Base-by-base conservation (phyloP, 2,113 vertebrate genomes). In the Phalacrocorax pelagicus region DNA sequence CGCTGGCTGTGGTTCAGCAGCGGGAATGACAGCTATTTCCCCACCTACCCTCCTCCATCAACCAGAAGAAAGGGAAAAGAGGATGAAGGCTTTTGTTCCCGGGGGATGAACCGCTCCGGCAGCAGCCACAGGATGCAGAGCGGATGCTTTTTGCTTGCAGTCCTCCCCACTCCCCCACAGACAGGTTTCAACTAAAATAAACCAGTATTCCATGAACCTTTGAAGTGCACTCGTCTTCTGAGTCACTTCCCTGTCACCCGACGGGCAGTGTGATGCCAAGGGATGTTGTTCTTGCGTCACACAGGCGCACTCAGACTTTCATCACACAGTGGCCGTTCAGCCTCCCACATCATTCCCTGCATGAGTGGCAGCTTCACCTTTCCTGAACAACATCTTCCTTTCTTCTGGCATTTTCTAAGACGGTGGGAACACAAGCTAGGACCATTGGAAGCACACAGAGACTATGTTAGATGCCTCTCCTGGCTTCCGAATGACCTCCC, bases 121-220 rank as follows among this genome's bases (percentile, higher is more conserved):
- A 59, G 36, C 7, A 8, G 73, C 47, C 1, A 1, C 84, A 69
- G 89, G 81, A 87, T 91, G 42, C 1, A 0, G 65, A 58, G 44
- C 0, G n/a, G 77, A 79, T 88, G 83, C 78, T 72, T 85, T 94
- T 70, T 87, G 52, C 58, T 89, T 82, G 49, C 15, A 2, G 36
- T 93, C 34, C 46, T 84, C 78, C 36, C 44, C 12, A 2, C 49
- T 54, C 49, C 0, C 0, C 61, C 9, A 3, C 57, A 93, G 86
- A 71, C 9, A 6, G 86, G 58, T 52, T 86, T 89, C 75, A 75
- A 73, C 52, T 93, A 90, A 96, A 91, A 88, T 47, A 95, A 93
- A 93, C 74, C 20, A 23, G 6, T 66, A 11, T 51, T 91, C 69
- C 49, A 19, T 2, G 4, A 65, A 67, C 38, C 73, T 93, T 79